These are phyloP conservation scores for Willowsia nigromaculata DNA, from an alignment of 2,888 invertebrate genomes.

Conservation along the genomic window DNA sequence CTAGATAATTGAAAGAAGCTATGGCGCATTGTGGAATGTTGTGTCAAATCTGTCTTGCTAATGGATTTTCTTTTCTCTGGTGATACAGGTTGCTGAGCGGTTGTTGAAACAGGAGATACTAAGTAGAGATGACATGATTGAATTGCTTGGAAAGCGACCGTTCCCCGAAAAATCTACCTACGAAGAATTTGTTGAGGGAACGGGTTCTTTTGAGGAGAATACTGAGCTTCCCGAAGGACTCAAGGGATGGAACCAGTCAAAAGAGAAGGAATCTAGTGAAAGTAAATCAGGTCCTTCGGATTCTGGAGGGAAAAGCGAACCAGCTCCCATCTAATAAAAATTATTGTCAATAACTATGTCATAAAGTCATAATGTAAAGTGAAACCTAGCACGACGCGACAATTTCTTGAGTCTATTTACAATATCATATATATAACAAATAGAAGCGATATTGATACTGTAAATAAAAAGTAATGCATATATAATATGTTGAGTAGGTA, in stretches of 20 bases:
- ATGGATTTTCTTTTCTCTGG: background rate
- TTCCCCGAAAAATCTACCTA: conserved; percentile 99
- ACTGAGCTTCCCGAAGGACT: conserved; percentile 96
- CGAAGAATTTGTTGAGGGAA: conserved; percentile 99
- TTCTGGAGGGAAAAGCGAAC: conserved; percentile 65
- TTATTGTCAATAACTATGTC: conserved; percentile 56
- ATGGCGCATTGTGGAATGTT: no score
- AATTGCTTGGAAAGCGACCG: conserved; percentile 94
- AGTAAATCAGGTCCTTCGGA: conserved; percentile 67
- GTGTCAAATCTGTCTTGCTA: conserved; percentile 30
- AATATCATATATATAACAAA: background rate
- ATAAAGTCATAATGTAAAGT: conserved; percentile 22
- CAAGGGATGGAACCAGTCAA: conserved; percentile 90
- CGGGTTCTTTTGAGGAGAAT: conserved; percentile 98
- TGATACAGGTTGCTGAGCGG: conserved; percentile 83
- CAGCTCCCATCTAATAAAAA: conserved; percentile 70
- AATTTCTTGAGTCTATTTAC: background rate
- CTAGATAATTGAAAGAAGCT: background rate
- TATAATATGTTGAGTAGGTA: background rate
- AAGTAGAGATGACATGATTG: conserved; percentile 98
- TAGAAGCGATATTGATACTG: background rate
- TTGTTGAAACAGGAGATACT: conserved; percentile 96
- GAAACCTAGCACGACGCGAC: background rate
- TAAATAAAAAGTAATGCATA: background rate
- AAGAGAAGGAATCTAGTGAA: conserved; percentile 65